Base-by-base conservation (phyloP, 2,888 invertebrate species). In the Mystacides longicornis region DNA sequence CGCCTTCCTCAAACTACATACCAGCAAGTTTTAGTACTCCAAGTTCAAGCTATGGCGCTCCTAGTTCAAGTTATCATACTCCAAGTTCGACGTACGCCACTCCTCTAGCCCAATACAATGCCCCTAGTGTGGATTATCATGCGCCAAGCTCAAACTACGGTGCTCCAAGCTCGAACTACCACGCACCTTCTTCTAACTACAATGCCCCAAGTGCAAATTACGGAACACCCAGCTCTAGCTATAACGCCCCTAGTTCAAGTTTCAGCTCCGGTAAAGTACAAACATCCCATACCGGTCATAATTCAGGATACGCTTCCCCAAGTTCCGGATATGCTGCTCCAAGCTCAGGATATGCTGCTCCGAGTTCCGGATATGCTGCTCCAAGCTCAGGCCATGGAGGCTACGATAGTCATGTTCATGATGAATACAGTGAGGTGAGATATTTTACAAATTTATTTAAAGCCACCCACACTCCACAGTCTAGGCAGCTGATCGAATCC, bases 401-500 rank as follows among this genome's bases (percentile, higher is more conserved):
- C 1, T 43, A 49, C 21, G 55, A 54, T 43, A 54, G 63, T 31
- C 64, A 64, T 21, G 62, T 64, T 48, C 62, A 67, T 49, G 63
- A 49, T 43, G 71, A 70, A 58, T 70, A 71, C 37, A 71, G 70
- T 43, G 74, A 72, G 70, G 73, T 71, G 60, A 60, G 37, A 37
- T n/a, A n/a, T n/a, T n/a, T n/a, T n/a, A n/a, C n/a, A n/a, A n/a
- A n/a, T n/a, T n/a, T n/a, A n/a, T n/a, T n/a, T n/a, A n/a, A n/a
- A n/a, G n/a, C n/a, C n/a, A n/a, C n/a, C n/a, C n/a, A n/a, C n/a
- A n/a, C n/a, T n/a, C n/a, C n/a, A n/a, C n/a, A n/a, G n/a, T n/a
- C n/a, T n/a, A n/a, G n/a, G n/a, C n/a, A n/a, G n/a, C n/a, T n/a
- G n/a, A n/a, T n/a, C n/a, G n/a, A n/a, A n/a, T n/a, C n/a, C n/a